Evolutionary conservation across 2,113 vertebrate genomes (phyloP).

Genomic region (Zosterops borbonicus): DNA sequence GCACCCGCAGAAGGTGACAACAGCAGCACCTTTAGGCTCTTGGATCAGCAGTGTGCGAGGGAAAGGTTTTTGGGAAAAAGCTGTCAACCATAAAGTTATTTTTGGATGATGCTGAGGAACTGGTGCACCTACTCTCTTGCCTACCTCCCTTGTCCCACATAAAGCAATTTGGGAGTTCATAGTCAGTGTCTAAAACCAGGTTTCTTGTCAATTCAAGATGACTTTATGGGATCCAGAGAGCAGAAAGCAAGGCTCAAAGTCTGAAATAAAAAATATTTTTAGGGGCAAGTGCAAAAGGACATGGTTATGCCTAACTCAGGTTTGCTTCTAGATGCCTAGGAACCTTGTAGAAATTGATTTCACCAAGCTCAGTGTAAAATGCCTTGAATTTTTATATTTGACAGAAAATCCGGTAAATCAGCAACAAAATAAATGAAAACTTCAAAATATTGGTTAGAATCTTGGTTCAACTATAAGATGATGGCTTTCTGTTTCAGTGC

Average conservation of each 20-base stretch:
- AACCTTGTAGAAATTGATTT: not conserved
- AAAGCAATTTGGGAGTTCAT: not conserved
- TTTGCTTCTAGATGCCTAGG: not conserved
- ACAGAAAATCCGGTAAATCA: not conserved
- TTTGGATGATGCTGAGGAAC: not conserved
- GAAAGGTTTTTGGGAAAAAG: not conserved
- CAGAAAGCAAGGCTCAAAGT: not conserved
- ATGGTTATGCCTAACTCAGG: not conserved
- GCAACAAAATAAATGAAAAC: not conserved
- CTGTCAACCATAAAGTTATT: not conserved
- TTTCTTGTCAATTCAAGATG: not conserved
- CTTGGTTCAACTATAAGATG: not conserved
- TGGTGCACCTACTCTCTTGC: accelerated
- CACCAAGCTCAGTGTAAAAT: not conserved
- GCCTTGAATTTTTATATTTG: not conserved
- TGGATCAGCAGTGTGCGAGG: accelerated
- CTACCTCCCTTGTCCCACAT: not conserved
- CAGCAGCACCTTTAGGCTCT: not conserved
- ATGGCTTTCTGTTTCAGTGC: not conserved
- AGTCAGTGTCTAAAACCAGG: not conserved
- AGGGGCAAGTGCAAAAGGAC: not conserved
- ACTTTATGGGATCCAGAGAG: not conserved
- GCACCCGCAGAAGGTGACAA: not conserved
- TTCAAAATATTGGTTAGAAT: not conserved
- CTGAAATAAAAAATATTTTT: not conserved